phyloP scores from a whole-genome alignment of 2,113 vertebrate species.

The Gymnobelideus leadbeateri region DNA sequence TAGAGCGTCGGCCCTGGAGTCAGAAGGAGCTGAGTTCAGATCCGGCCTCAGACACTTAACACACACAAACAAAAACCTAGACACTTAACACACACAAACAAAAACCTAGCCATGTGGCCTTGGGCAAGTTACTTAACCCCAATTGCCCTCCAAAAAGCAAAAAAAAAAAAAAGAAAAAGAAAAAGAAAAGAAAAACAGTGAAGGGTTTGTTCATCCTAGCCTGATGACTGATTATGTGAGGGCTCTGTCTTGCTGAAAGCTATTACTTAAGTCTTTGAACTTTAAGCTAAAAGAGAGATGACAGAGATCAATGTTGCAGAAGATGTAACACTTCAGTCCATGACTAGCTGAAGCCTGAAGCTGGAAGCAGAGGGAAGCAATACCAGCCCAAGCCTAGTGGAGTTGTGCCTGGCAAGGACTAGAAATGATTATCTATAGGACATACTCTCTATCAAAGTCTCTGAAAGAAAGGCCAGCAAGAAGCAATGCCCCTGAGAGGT shows the following conservation, averaged over 20 bases:
- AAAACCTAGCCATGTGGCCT: too few relatives aligned
- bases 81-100: too few relatives aligned
- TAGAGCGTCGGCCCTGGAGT: too few relatives aligned
- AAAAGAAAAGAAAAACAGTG: not conserved
- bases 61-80: too few relatives aligned
- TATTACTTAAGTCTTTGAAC: not conserved
- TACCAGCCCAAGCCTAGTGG: not conserved
- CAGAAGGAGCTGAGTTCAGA: too few relatives aligned
- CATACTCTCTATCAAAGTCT: not conserved
- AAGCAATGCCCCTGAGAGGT: not conserved
- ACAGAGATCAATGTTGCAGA: not conserved
- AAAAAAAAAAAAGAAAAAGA: too few relatives aligned
- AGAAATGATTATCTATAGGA: not conserved
- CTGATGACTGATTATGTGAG: not conserved
- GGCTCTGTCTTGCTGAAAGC: not conserved
- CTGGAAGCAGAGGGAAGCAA: not conserved
- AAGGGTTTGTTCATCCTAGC: not conserved
- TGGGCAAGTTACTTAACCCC: too few relatives aligned
- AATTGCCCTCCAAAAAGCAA: too few relatives aligned
- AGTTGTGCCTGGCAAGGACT: not conserved
- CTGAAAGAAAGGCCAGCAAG: not conserved
- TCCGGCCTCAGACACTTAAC: too few relatives aligned
- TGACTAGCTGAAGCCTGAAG: not conserved
- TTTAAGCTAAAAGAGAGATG: not conserved
- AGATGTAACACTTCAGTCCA: not conserved